Base-by-base conservation (phyloP, 2,113 vertebrate species). In the Cyanocitta stelleri region DNA sequence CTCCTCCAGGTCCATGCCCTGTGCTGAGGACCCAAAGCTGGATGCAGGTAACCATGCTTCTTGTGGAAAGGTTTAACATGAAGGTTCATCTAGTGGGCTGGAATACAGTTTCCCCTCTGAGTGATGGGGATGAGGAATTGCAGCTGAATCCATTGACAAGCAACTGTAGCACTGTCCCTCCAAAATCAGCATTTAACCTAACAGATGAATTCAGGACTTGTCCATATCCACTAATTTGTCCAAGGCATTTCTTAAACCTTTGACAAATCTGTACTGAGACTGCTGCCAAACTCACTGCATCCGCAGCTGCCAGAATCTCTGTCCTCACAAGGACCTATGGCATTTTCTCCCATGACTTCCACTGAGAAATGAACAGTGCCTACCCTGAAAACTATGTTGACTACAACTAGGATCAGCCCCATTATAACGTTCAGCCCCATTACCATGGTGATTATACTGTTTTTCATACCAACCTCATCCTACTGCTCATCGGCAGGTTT, bases 51-150 rank as follows among this genome's bases (percentile, higher is more conserved):
- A 80, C 59, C 37, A 27, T 0, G 18, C 14, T 51, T 39, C 69
- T 37, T n/a, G 22, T 10, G 9, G 26, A 58, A 56, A 3, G 3
- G 46, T 52, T 83, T 27, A 74, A 55, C 9, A 35, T 0, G 0
- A 63, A 62, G 52, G 69, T 26, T 37, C 9, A 7, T 32, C 39
- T 6, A 33, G 43, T 1, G 6, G 27, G 16, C 51, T 39, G n/a
- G 37, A 19, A 54, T 13, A 72, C 4, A 35, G 33, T 13, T 30
- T 18, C 35, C 22, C 54, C 48, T 35, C 46, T 4, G 32, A 49
- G 27, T 3, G 29, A 32, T 1, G 10, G 41, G 19, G 35, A 58
- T 12, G 49, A 87, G 32, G 15, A 87, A 73, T 32, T 68, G 23
- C 13, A 87, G 58, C 30, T 87, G 10, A 61, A 68, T n/a, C 54